These are phyloP conservation scores for Smittia aterrima DNA, from an alignment of 2,888 invertebrate species.

Conservation along the genomic window DNA sequence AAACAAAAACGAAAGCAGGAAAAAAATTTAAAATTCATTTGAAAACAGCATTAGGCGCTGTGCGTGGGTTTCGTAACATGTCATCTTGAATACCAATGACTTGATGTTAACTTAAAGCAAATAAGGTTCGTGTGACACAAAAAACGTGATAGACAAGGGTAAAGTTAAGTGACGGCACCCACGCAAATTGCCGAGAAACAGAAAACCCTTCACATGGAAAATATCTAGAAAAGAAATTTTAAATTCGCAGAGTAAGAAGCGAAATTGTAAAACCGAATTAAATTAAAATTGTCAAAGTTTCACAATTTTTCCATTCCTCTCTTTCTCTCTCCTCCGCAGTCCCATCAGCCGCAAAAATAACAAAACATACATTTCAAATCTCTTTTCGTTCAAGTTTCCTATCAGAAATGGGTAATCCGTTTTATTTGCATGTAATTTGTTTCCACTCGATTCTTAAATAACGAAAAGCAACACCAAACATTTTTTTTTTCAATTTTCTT, in stretches of 20 bases:
- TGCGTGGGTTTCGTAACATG: background rate
- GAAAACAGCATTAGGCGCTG: background rate
- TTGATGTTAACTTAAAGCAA: background rate
- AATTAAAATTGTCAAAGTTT: conserved; percentile 27
- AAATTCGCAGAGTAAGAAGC: background rate
- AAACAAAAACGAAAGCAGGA: background rate
- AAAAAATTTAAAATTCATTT: conserved; percentile 21
- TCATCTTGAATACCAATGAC: background rate
- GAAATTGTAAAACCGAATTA: conserved; percentile 13
- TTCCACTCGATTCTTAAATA: conserved; percentile 36
- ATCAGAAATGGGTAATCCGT: conserved; percentile 29
- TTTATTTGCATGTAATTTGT: conserved; percentile 40
- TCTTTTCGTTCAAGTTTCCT: background rate
- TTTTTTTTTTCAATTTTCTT: conserved; percentile 19
- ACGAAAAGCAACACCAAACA: background rate
- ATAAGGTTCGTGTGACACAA: background rate
- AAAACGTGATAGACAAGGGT: background rate
- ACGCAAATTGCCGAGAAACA: background rate
- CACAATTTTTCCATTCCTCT: background rate
- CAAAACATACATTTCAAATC: background rate
- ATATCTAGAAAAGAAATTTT: background rate
- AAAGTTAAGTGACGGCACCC: background rate
- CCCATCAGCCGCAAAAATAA: background rate
- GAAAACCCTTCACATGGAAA: conserved; percentile 19
- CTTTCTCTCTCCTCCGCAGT: background rate